Evolutionary conservation across 2,888 invertebrate species (phyloP), one percentile per base, ranked within the genome.

Genomic region (Platypus cylindrus): DNA sequence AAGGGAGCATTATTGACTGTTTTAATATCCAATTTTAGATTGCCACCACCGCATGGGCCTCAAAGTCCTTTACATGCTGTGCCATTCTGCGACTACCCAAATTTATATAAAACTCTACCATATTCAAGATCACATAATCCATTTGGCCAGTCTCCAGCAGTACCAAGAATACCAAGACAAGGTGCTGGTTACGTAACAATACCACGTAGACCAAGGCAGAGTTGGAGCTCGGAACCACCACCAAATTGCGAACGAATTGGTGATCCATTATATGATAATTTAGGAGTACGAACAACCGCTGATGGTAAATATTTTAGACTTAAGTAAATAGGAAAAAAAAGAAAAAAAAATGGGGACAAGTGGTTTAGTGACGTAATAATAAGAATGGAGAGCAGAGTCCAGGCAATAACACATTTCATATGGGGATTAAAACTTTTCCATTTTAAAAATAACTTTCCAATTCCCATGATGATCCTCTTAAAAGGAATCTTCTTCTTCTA

Each of bases 221-320:
- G 86, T 82, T 79, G 76, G 48, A 78, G 75, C 40, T 52, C 44
- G 51, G 63, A 43, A 54, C 62, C 52, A 0, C 63, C 73, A 44
- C 49, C 56, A 9, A 65, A 64, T n/a, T 45, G 43, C 17, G 52
- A 51, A 13, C 25, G 43, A 14, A 48, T 45, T 58, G 67, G 25
- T 71, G 84, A 85, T 52, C 87, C 87, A 0, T 71, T 87, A 15
- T 89, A 89, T 55, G 89, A 89, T 54, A 87, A 87, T 56, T 63
- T 89, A 29, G 89, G 89, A 0, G 62, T 80, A 12, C 70, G 89
- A 32, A 86, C 86, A 12, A 85, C 89, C 12, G 86, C 83, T 12
- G 80, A 84, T 44, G 89, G 89, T n/a, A 22, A 37, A 30, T 34
- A 9, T 7, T 12, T 14, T n/a, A n/a, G n/a, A n/a, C n/a, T n/a